phyloP scores from a whole-genome alignment of 2,113 vertebrate species.

The Alethe diademata region DNA sequence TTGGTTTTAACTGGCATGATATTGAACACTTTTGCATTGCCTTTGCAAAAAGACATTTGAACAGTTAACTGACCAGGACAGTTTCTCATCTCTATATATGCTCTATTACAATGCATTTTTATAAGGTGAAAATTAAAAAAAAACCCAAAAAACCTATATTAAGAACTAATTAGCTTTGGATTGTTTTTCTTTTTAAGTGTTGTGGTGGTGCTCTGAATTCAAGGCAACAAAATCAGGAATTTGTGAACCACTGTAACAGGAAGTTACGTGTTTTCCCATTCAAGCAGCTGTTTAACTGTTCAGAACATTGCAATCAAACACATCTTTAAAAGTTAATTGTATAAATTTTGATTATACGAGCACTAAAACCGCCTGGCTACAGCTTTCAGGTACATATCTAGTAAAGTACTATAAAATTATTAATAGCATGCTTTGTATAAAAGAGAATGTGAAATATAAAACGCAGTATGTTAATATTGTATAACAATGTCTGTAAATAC shows the following conservation, averaged over 20 bases:
- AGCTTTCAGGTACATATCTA: neutral
- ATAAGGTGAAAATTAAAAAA: neutral
- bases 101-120: neutral
- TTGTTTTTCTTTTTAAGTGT: neutral
- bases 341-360: neutral
- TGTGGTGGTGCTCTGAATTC: neutral
- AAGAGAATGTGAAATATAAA: neutral
- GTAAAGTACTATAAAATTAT: neutral
- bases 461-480: neutral
- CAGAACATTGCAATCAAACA: neutral
- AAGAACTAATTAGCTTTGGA: neutral
- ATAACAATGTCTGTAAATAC: neutral
- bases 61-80: neutral
- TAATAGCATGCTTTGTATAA: neutral
- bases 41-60: neutral
- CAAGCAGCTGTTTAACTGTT: neutral
- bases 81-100: neutral
- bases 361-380: neutral
- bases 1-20: neutral
- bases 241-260: neutral
- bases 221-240: constrained; percentile 33
- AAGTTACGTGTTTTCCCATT: neutral
- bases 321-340: neutral
- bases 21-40: neutral
- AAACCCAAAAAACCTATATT: neutral